Conservation (phyloP, 2,797 vertebrate species). For the Atherinosoma microstoma region DNA sequence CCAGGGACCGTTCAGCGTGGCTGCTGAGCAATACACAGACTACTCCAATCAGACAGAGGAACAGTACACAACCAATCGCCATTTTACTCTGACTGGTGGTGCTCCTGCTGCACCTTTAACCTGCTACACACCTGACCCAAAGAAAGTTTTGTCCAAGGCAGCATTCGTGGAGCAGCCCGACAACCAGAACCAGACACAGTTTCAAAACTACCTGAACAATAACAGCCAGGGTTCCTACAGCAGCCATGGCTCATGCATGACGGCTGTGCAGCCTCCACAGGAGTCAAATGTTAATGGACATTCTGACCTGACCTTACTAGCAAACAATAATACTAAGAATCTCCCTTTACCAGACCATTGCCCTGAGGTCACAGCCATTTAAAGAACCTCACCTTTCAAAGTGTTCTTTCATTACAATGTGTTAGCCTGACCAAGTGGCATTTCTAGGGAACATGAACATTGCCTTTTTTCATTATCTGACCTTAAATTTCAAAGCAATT, state of each 20-base stretch:
- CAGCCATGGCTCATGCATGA: constrained; percentile 81
- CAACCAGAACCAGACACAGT: constrained; percentile 85
- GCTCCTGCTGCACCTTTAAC: constrained; percentile 76
- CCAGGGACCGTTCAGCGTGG: constrained; percentile 88
- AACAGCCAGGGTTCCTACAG: constrained; percentile 88
- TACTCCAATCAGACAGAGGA: constrained; percentile 63
- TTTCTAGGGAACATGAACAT: constrained; percentile 60
- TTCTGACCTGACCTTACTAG: constrained; percentile 90
- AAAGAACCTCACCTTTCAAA: constrained; percentile 66
- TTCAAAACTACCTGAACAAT: constrained; percentile 95
- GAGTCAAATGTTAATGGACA: constrained; percentile 82
- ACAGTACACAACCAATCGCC: constrained; percentile 74
- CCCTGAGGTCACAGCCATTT: constrained; percentile 88
- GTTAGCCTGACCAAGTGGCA: constrained; percentile 45
- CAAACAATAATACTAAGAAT: constrained; percentile 89
- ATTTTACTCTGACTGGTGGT: constrained; percentile 84
- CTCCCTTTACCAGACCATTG: constrained; percentile 92
- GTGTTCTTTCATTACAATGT: constrained; percentile 58
- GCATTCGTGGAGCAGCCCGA: constrained; percentile 86
- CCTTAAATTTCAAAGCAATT: constrained; percentile 65
- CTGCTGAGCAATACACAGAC: constrained; percentile 89
- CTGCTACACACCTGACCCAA: constrained; percentile 87
- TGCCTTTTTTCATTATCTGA: constrained; percentile 66
- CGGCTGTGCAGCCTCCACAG: constrained; percentile 86
- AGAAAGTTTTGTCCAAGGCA: constrained; percentile 82